Evolutionary conservation across 2,797 vertebrate species (phyloP).

Genomic region (Oceanodroma leucorhoa): DNA sequence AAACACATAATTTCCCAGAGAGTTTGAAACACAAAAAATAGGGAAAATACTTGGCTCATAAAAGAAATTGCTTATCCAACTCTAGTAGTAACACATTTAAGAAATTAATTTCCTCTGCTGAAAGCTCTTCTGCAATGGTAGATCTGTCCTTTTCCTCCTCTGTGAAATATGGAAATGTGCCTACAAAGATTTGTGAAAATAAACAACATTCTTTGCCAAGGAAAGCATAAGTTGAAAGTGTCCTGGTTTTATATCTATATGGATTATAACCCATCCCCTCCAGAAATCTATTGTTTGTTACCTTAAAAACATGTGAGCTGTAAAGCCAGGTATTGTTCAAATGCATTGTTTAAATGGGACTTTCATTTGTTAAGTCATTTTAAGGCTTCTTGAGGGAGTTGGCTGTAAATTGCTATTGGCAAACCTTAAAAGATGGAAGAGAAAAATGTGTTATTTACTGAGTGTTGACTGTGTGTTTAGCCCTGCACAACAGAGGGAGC

Average conservation of each 20-base stretch:
- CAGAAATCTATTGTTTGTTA: not conserved
- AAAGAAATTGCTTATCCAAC: conserved; percentile 10
- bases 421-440: conserved; percentile 15
- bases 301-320: not conserved
- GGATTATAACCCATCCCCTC: conserved; percentile 8
- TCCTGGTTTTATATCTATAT: not conserved
- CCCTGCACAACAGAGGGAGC: not conserved
- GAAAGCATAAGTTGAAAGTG: not conserved
- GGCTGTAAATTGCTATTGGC: conserved; percentile 24
- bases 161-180: conserved; percentile 47
- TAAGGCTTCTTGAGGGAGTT: conserved; percentile 38
- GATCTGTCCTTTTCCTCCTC: conserved; percentile 10
- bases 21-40: not conserved
- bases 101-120: conserved; percentile 45
- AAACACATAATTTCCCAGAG: not conserved
- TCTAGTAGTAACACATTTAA: conserved; percentile 43
- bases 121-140: conserved; percentile 23
- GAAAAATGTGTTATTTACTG: not conserved
- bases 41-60: not conserved
- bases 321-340: not conserved
- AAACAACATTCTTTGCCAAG: conserved; percentile 43
- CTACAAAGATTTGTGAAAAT: conserved; percentile 43
- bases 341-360: not conserved
- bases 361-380: conserved; percentile 39
- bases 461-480: not conserved